Evolutionary conservation across 2,113 vertebrate species (phyloP).

Genomic region (Xenopus tropicalis): DNA sequence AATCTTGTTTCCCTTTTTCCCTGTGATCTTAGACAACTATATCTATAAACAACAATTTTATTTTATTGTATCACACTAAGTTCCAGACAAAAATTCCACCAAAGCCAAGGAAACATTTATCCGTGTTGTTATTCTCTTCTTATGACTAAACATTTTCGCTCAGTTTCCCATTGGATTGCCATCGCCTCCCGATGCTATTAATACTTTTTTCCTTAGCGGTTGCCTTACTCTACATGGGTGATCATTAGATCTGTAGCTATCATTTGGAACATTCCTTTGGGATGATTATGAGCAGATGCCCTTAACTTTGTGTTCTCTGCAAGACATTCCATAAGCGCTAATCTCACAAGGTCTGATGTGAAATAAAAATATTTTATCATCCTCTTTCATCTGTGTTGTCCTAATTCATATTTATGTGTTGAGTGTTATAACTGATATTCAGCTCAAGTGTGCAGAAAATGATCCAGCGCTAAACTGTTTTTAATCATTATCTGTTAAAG

Average conservation of each 20-base stretch:
- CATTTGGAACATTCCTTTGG: constrained; percentile 14
- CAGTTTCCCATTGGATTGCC: not conserved
- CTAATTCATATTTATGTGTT: not conserved
- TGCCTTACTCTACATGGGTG: constrained; percentile 8
- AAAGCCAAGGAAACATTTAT: constrained; percentile 14
- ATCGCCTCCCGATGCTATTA: constrained; percentile 10
- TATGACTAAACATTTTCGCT: constrained; percentile 16
- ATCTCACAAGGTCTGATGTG: not conserved
- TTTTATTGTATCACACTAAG: constrained; percentile 24
- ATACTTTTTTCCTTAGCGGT: constrained; percentile 5
- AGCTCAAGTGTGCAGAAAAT: not conserved
- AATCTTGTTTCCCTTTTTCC: no score
- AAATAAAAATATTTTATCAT: constrained; percentile 2
- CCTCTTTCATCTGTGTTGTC: not conserved
- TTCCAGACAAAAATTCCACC: constrained; percentile 20
- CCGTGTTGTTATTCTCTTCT: constrained; percentile 16
- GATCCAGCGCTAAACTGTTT: no score
- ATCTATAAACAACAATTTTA: not conserved
- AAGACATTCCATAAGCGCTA: not conserved
- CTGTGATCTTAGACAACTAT: no score
- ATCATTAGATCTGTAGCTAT: constrained; percentile 12
- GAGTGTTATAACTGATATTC: not conserved
- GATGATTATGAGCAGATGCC: constrained; percentile 17
- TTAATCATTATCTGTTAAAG: no score
- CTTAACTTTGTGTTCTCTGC: constrained; percentile 15